These are phyloP conservation scores for Podotricha telesiphe DNA, from an alignment of 2,888 invertebrate genomes.

Conservation along the genomic window DNA sequence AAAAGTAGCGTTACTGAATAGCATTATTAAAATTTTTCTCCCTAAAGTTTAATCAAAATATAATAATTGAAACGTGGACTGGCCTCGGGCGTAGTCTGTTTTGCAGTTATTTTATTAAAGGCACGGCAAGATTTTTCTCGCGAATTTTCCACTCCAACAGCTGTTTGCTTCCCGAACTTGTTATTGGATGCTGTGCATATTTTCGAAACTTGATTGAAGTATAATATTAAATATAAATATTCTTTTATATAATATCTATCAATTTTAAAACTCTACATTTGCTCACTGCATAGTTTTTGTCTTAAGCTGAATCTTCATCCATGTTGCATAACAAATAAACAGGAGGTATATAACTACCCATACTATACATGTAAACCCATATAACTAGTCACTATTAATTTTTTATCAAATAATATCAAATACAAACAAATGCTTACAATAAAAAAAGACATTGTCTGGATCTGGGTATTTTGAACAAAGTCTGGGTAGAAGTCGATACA, in stretches of 20 bases:
- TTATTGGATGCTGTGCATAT: conserved; percentile 28
- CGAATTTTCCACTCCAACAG: conserved; percentile 21
- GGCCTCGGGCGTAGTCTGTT: conserved; percentile 21
- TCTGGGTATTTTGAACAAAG: no score
- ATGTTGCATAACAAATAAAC: no score
- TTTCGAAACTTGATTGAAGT: conserved; percentile 19
- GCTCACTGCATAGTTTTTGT: neutral
- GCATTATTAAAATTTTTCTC: conserved; percentile 15
- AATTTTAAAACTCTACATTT: neutral
- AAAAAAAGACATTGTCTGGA: no score
- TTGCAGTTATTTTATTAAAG: conserved; percentile 27
- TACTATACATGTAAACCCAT: no score
- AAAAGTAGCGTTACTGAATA: conserved; percentile 1
- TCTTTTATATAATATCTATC: neutral
- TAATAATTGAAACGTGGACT: conserved; percentile 25
- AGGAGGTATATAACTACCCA: no score
- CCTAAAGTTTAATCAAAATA: conserved; percentile 16
- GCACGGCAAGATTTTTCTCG: conserved; percentile 26
- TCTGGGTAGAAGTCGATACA: no score
- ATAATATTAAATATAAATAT: conserved; percentile 8
- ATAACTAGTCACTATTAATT: no score
- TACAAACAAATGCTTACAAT: no score
- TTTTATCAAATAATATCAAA: no score
- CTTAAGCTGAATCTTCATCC: neutral
- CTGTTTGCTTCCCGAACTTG: conserved; percentile 28